Conservation (phyloP, 1,140 invertebrate species). For the Aphis craccivora region DNA sequence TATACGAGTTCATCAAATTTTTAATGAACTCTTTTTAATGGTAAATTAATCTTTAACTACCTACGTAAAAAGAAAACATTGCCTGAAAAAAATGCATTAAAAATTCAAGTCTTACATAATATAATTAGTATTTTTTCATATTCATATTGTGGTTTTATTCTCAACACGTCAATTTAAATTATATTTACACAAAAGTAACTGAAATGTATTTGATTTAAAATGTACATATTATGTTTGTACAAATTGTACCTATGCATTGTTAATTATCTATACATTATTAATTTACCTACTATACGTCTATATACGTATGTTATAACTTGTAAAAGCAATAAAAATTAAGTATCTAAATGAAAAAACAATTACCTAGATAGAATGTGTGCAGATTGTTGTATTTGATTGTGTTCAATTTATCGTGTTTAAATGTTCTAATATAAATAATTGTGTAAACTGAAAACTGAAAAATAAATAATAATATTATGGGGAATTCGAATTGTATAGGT, state of each 20-base stretch:
- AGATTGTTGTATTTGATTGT: no score
- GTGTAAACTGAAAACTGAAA: background rate
- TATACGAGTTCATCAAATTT: constrained; percentile 7
- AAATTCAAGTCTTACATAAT: constrained; percentile 9
- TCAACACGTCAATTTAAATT: background rate
- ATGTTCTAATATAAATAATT: background rate
- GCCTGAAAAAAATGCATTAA: background rate
- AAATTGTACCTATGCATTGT: background rate
- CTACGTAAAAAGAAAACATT: background rate
- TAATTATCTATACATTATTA: background rate
- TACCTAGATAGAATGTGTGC: background rate
- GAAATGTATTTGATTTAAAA: background rate
- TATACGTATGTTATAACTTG: background rate
- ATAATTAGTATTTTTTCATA: constrained; percentile 6
- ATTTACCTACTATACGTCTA: background rate
- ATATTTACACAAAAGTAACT: background rate
- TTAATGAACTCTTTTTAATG: constrained; percentile 1
- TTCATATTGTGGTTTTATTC: background rate
- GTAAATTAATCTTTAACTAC: background rate
- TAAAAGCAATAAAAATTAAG: background rate
- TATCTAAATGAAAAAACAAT: background rate
- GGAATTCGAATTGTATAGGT: background rate
- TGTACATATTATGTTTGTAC: background rate
- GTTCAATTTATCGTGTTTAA: background rate
- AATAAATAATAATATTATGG: background rate